Percentiles rank a stretch among this genome's conserved stretches.
These are phyloP conservation scores for Bombus consobrinus DNA, from an alignment of 1,140 invertebrate species.

Conservation along the genomic window DNA sequence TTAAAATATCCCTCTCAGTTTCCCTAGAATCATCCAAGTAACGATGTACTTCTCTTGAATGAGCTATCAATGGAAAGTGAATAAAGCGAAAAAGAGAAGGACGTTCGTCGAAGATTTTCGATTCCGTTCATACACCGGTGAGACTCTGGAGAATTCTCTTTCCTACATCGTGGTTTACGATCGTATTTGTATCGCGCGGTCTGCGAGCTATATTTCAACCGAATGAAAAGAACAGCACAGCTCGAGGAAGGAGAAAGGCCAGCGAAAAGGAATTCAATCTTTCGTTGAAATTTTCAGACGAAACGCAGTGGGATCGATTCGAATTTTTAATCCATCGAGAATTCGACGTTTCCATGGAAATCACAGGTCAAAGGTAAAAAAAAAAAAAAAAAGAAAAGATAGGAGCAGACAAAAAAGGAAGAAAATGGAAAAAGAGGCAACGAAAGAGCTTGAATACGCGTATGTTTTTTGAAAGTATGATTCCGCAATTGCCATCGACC, in stretches of 20 bases:
- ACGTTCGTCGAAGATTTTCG: constrained; percentile 24
- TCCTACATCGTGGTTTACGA: constrained; percentile 19
- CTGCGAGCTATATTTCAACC: constrained; percentile 26
- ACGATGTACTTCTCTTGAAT: neutral
- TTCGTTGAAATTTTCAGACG: neutral
- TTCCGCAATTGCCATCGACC: neutral
- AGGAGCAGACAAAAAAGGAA: neutral
- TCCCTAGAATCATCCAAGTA: neutral
- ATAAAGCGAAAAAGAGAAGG: neutral
- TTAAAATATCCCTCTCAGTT: neutral
- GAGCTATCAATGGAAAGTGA: neutral
- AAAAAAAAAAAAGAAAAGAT: neutral
- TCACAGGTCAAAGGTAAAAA: neutral
- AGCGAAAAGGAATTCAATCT: constrained; percentile 29
- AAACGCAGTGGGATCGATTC: neutral
- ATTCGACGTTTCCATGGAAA: neutral
- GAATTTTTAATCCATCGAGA: constrained; percentile 15
- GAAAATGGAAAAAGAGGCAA: neutral
- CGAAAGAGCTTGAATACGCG: too few relatives aligned
- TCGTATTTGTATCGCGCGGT: constrained; percentile 33
- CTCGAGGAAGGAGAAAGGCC: too few relatives aligned
- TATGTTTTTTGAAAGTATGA: constrained; percentile 8
- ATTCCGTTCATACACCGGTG: constrained; percentile 28
- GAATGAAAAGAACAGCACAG: constrained; percentile 21
- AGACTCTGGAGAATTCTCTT: neutral